Base-by-base conservation (phyloP, 2,797 vertebrate species). In the Falco naumanni region DNA sequence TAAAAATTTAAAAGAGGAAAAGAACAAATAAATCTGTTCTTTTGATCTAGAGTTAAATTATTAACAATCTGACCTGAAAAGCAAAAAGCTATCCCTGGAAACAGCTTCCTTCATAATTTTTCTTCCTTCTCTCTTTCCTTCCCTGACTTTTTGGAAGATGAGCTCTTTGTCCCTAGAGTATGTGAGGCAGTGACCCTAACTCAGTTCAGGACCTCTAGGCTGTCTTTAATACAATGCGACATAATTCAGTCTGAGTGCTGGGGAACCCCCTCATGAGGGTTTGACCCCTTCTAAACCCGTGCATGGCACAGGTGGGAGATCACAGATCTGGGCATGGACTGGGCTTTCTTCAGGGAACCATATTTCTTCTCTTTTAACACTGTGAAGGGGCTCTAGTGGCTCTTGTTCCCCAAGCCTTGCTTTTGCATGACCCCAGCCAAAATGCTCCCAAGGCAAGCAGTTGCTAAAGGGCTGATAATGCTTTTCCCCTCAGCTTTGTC, bases 251-350 rank as follows among this genome's bases (percentile, higher is more conserved):
- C 21, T 16, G 26, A 54, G 39, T 63, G 50, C 29, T 25, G 17
- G 12, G 10, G 22, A 64, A 41, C 34, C 31, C 48, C 33, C 10
- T 60, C 34, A 21, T 3, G 31, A 77, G 17, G 24, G 33, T 74
- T 86, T 39, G 21, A 47, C 11, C 14, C 31, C 11, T 47, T n/a
- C 37, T 59, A n/a, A 74, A n/a, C 22, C 56, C 7, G 5, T 1
- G 0, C 26, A 3, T 6, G 10, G 60, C 31, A 21, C 33, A 33
- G 0, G 0, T 21, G 33, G 16, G 37, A 82, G 20, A 37, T 13
- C 0, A 0, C 29, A 47, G 48, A 53, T 26, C 60, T 72, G 31
- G 53, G 26, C 19, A 22, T 3, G 6, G 48, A 19, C 45, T 19
- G 6, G 8, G 16, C 19, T 76, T 63, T 57, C 37, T 72, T 56